Percentiles rank a stretch among this genome's conserved stretches.
These are phyloP conservation scores for Rhynchotus rufescens DNA, from an alignment of 2,797 vertebrate genomes.

Conservation along the genomic window DNA sequence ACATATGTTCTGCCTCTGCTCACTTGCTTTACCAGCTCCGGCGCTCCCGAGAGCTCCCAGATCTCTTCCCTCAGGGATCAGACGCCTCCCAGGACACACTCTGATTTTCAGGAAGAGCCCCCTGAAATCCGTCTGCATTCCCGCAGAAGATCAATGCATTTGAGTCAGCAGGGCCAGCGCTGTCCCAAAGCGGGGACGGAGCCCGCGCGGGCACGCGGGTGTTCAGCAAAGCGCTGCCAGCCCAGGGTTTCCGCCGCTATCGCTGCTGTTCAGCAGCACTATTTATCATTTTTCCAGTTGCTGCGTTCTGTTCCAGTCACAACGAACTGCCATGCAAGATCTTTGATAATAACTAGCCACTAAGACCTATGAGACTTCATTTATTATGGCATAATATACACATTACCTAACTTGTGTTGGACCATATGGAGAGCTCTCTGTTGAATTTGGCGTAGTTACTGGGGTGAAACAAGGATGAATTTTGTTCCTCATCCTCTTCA, in stretches of 20 bases:
- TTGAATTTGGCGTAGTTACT: constrained; percentile 67
- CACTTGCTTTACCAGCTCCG: not conserved
- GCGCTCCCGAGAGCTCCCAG: not conserved
- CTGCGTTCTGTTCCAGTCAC: constrained; percentile 56
- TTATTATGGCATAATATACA: constrained; percentile 70
- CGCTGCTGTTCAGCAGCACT: constrained; percentile 18
- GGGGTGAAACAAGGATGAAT: constrained; percentile 72
- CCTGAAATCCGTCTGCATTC: not conserved
- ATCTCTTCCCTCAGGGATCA: not conserved
- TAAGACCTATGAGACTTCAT: constrained; percentile 72
- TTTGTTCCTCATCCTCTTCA: constrained; percentile 70
- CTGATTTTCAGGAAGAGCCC: not conserved
- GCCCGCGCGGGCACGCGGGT: not conserved
- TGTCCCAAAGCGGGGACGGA: not conserved
- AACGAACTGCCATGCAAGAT: constrained; percentile 58
- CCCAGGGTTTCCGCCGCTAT: constrained; percentile 36
- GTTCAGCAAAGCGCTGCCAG: not conserved
- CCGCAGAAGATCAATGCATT: not conserved
- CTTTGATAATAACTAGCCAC: constrained; percentile 64
- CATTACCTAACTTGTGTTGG: constrained; percentile 70
- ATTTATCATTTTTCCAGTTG: constrained; percentile 64
- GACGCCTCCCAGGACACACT: not conserved
- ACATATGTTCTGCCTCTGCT: not conserved
- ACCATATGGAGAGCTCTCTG: constrained; percentile 78
- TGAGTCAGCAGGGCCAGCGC: not conserved